These are phyloP conservation scores for Corythaixoides concolor DNA, from an alignment of 2,113 vertebrate species.

Conservation along the genomic window DNA sequence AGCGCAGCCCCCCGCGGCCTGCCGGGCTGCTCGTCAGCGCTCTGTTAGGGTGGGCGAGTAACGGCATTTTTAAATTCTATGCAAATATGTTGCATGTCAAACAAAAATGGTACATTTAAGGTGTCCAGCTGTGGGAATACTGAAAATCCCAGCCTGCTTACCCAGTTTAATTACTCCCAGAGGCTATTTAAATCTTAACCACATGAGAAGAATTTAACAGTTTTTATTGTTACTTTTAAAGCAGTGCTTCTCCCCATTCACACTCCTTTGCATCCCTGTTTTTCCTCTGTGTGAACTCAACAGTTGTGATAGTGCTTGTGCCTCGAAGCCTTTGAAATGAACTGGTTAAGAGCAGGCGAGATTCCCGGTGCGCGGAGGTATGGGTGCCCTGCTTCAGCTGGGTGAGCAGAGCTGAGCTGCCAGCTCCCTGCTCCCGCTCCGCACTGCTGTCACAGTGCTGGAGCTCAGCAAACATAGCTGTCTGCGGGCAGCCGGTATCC, in stretches of 20 bases:
- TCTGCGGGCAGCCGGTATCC: background rate
- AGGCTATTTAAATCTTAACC: constrained; percentile 2
- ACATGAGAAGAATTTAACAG: background rate
- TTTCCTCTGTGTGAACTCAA: background rate
- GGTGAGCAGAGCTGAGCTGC: background rate
- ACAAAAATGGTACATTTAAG: background rate
- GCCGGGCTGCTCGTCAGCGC: background rate
- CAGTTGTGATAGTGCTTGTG: background rate
- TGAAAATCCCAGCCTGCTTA: background rate
- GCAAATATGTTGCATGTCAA: background rate
- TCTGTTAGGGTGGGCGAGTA: background rate
- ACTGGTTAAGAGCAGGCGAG: background rate
- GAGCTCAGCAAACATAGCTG: constrained; percentile 25
- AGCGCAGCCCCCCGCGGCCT: background rate
- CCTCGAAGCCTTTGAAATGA: background rate
- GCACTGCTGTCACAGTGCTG: background rate
- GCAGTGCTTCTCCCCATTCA: background rate
- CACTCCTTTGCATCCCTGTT: background rate
- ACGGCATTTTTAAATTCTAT: background rate
- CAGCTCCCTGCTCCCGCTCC: background rate
- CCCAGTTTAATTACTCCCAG: background rate
- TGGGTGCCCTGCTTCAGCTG: background rate
- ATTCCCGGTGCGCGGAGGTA: background rate
- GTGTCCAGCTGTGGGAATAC: constrained; percentile 12
- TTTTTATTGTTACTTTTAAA: background rate